These are phyloP conservation scores for Illadopsis cleaveri DNA, from an alignment of 2,113 vertebrate genomes.

Conservation along the genomic window DNA sequence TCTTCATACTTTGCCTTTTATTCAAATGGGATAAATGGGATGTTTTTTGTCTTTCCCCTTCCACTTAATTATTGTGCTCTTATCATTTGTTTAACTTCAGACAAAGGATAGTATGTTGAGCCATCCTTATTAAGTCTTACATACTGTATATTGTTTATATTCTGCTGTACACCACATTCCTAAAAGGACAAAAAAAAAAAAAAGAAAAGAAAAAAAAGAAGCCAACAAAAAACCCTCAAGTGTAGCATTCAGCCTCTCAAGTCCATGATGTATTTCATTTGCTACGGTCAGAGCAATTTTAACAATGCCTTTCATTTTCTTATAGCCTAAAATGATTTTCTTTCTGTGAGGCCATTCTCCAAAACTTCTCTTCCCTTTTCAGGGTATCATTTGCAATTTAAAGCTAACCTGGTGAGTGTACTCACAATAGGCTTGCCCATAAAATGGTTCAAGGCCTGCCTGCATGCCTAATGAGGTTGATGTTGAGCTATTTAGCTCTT, in stretches of 20 bases:
- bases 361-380: constrained; percentile 82
- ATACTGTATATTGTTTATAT: constrained; percentile 65
- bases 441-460: constrained; percentile 86
- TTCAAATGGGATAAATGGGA: background rate
- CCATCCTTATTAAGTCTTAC: constrained; percentile 62
- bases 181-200: background rate
- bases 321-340: constrained; percentile 90
- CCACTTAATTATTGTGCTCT: constrained; percentile 42
- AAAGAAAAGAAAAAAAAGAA: background rate
- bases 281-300: constrained; percentile 87
- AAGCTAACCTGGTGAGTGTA: constrained; percentile 97
- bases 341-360: constrained; percentile 80
- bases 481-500: constrained; percentile 96
- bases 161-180: constrained; percentile 60
- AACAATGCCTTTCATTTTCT: constrained; percentile 88
- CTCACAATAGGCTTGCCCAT: constrained; percentile 90
- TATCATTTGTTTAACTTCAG: constrained; percentile 58
- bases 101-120: constrained; percentile 63
- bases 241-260: constrained; percentile 84
- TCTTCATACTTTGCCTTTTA: background rate
- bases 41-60: constrained; percentile 30
- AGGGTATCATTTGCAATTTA: constrained; percentile 99
- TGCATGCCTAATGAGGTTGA: constrained; percentile 94
- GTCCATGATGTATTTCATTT: constrained; percentile 92
- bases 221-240: constrained; percentile 55